Base-by-base conservation (phyloP, 2,113 vertebrate genomes). In the Orthonyx spaldingii region DNA sequence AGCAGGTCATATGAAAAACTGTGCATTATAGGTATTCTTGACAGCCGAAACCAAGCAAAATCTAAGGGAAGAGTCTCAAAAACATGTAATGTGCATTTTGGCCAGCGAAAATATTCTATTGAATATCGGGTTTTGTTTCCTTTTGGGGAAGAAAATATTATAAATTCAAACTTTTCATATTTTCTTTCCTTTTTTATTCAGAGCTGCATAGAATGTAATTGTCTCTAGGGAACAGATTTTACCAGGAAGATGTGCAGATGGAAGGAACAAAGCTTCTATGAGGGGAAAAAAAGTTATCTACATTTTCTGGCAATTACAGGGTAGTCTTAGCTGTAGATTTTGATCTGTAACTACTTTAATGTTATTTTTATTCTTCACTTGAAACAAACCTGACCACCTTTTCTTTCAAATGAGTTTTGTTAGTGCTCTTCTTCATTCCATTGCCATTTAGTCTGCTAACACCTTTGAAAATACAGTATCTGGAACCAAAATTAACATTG, bases 201-300 rank as follows among this genome's bases (percentile, higher is more conserved):
- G 61, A 69, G 20, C 5, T 42, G 2, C 5, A 42, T 39, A 15
- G 13, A 77, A 76, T 59, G 4, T 11, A 44, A 16, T 23, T 65
- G 4, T 46, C 9, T 44, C 26, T 84, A 76, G 47, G 30, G 35
- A 39, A 12, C 7, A 37, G 32, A 52, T 75, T 84, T 75, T 78
- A 26, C 20, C 39, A 69, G 17, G 20, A 85, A 52, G 32, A 42
- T 56, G 5, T 74, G 13, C 24, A 88, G 8, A 68, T 11, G 13
- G 13, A 90, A 87, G 6, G 3, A 76, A 6, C 5, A 82, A 60
- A 92, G 8, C 3, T 42, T 63, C 4, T 5, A 35, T 0, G 0
- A 32, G 7, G 7, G 2, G 0, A 5, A 50, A 70, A 27, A 15
- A 59, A 6, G 6, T 35, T 44, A 41, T 13, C 23, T 65, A 15